Evolutionary conservation across 2,888 invertebrate species (phyloP), one percentile per base, ranked within the genome.

Genomic region (Laspeyria flexula): DNA sequence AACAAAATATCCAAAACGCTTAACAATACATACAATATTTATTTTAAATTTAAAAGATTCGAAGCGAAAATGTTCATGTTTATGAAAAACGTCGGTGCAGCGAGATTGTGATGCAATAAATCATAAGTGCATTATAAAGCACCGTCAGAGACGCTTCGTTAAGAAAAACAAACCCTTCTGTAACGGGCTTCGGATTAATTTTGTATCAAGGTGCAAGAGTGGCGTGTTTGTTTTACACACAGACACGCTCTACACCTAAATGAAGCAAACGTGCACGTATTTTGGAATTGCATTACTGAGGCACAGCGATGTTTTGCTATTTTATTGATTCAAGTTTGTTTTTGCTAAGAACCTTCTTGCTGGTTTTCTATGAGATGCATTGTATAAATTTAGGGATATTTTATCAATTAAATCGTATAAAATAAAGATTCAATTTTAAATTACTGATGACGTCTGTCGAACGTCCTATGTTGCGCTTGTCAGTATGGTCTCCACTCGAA

Each of bases 91-190:
- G 42, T 48, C 60, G 62, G 65, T 63, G 75, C 71, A 74, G 69
- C 67, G 49, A 71, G 77, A 77, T 75, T 71, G 52, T 78, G 74
- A 77, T 68, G 81, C 75, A 81, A 86, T 86, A 85, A 85, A 86
- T 86, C 83, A 83, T 81, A 84, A 86, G 77, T 83, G 82, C 81
- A 88, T 86, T 86, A 84, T 79, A 77, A 73, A 73, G 77, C 68
- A 73, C 62, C 73, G 65, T 63, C 68, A 65, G 61, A 70, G 75
- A 74, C 75, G 76, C 80, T 81, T 85, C 83, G 85, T 85, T 87
- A 86, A 72, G 79, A 71, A 85, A 81, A 86, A 82, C 81, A 86
- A 83, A 84, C 82, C 75, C 79, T 73, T 62, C 71, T 70, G 50
- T 48, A 52, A 52, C 34, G 57, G 44, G 45, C 56, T 49, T 55